These are phyloP conservation scores for Hybognathus amarus DNA, from an alignment of 2,797 vertebrate genomes.

Conservation along the genomic window DNA sequence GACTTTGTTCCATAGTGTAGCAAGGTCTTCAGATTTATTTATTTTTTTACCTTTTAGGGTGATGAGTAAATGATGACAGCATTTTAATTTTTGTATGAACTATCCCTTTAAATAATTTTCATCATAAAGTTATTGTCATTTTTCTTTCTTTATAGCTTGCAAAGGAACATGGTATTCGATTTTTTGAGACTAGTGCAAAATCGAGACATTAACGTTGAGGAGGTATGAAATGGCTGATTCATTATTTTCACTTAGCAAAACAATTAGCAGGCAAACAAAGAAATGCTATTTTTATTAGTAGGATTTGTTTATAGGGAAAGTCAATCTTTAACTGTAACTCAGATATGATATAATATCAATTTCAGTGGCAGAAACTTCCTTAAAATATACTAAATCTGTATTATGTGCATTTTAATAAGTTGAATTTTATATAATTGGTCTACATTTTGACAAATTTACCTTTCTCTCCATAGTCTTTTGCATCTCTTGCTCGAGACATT, in stretches of 20 bases:
- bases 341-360: neutral
- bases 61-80: neutral
- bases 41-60: too few species aligned
- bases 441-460: neutral
- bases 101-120: neutral
- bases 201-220: conserved; percentile 92
- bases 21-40: too few species aligned
- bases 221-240: conserved; percentile 77
- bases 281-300: neutral
- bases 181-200: conserved; percentile 96
- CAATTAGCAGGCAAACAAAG: neutral
- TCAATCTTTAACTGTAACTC: neutral
- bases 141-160: conserved; percentile 79
- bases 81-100: neutral
- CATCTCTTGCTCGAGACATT: conserved; percentile 87
- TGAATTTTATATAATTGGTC: neutral
- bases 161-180: conserved; percentile 89
- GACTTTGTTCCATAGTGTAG: too few species aligned
- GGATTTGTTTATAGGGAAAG: neutral
- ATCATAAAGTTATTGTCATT: neutral
- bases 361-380: neutral
- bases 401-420: neutral
- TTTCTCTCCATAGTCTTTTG: conserved; percentile 80
- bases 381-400: neutral
- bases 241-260: neutral